Percentiles rank a stretch among this genome's conserved stretches.
These are phyloP conservation scores for Diglossa cyanea DNA, from an alignment of 2,797 vertebrate species.

Conservation along the genomic window DNA sequence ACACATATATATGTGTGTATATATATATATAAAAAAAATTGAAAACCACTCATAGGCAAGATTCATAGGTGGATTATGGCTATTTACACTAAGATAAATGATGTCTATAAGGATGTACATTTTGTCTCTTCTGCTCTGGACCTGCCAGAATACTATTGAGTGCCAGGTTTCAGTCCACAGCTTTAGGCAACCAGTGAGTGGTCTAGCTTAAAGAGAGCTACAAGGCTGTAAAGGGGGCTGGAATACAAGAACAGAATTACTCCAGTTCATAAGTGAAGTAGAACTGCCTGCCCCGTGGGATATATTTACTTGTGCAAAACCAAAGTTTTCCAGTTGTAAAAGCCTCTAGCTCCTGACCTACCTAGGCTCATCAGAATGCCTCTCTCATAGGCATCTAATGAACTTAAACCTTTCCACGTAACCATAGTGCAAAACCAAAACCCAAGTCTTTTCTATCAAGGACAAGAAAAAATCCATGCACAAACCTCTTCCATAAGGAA, in stretches of 20 bases:
- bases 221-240: not conserved
- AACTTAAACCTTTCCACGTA: not conserved
- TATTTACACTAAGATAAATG: not conserved
- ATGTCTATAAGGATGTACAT: not conserved
- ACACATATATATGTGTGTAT: not conserved
- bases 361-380: not conserved
- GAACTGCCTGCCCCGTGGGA: not conserved
- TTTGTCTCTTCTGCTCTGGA: not conserved
- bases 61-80: not conserved
- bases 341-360: not conserved
- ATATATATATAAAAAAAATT: not conserved
- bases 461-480: not conserved
- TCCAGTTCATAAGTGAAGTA: not conserved
- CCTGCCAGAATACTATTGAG: not conserved
- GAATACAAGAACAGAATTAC: not conserved
- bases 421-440: accelerated
- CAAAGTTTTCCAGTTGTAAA: not conserved
- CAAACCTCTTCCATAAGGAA: not conserved
- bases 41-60: not conserved
- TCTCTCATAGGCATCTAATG: not conserved
- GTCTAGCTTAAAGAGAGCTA: not conserved
- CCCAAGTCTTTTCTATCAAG: not conserved
- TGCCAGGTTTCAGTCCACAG: not conserved
- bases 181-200: not conserved
- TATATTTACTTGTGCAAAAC: not conserved